Evolutionary conservation across 2,113 vertebrate genomes (phyloP).

Genomic region (Raja brachyura): DNA sequence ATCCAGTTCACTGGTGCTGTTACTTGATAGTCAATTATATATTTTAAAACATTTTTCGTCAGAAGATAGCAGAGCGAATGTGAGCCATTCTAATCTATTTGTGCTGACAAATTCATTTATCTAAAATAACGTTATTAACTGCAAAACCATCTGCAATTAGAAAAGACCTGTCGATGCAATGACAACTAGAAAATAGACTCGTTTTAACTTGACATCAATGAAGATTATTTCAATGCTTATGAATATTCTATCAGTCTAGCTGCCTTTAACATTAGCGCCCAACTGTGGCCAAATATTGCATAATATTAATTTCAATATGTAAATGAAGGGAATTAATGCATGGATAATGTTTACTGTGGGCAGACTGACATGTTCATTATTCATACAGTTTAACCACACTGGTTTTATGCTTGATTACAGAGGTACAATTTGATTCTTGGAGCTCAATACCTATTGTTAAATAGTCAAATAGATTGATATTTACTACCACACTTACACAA

Average conservation of each 20-base stretch:
- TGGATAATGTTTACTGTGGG: background rate
- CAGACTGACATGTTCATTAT: slow-evolving; percentile 14
- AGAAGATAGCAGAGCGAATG: background rate
- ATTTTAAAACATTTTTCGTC: background rate
- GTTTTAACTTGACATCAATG: background rate
- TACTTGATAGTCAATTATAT: no score
- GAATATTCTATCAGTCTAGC: background rate
- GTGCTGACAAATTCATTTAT: background rate
- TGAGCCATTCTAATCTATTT: background rate
- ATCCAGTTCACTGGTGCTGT: no score
- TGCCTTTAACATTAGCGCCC: background rate
- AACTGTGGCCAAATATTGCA: background rate
- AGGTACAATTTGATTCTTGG: background rate
- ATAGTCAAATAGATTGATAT: background rate
- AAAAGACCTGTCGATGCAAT: background rate
- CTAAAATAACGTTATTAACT: background rate
- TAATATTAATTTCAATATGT: slow-evolving; percentile 27
- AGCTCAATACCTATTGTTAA: background rate
- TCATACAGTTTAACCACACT: background rate
- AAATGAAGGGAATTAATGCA: background rate
- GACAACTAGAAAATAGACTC: background rate
- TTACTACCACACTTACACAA: background rate
- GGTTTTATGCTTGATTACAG: background rate
- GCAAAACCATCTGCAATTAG: background rate
- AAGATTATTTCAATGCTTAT: background rate